A percentile compares a stretch with the other conserved stretches of the same genome.
These are phyloP conservation scores for Diaprepes abbreviatus DNA, from an alignment of 2,888 invertebrate genomes.

Conservation along the genomic window DNA sequence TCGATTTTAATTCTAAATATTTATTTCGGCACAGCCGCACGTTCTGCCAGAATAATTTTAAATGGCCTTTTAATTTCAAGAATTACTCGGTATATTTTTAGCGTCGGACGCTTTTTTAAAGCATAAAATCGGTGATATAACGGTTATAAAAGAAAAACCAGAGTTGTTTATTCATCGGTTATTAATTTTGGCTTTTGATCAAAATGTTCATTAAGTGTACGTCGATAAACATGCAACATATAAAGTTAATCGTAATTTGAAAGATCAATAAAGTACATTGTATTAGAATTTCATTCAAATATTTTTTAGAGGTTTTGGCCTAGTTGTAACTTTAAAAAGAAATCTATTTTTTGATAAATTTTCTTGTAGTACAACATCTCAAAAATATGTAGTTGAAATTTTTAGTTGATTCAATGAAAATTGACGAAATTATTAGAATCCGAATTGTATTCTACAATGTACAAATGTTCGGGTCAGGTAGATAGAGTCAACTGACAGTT, in stretches of 20 bases:
- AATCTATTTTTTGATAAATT: too few relatives aligned
- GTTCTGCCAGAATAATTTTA: slow-evolving; percentile 5
- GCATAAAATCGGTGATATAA: slow-evolving; percentile 26
- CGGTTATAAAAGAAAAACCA: slow-evolving; percentile 25
- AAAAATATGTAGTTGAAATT: too few relatives aligned
- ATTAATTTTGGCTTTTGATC: slow-evolving; percentile 33
- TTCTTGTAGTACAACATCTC: too few relatives aligned
- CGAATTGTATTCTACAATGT: too few relatives aligned
- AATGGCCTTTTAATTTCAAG: slow-evolving; percentile 26
- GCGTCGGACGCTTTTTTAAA: slow-evolving; percentile 15
- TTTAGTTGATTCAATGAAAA: too few relatives aligned
- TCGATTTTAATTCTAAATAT: slow-evolving; percentile 23
- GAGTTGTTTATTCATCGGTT: slow-evolving; percentile 31
- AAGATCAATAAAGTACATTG: slow-evolving; percentile 3
- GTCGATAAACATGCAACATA: slow-evolving; percentile 5
- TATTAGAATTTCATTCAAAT: neutral
- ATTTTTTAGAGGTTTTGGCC: too few relatives aligned
- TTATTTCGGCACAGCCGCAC: slow-evolving; percentile 13
- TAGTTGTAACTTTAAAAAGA: too few relatives aligned
- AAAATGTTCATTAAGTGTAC: slow-evolving; percentile 25
- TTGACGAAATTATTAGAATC: too few relatives aligned
- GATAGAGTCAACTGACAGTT: too few relatives aligned
- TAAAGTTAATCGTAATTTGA: slow-evolving; percentile 5
- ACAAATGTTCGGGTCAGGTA: too few relatives aligned
- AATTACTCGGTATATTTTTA: slow-evolving; percentile 20